A percentile compares a stretch with the other conserved stretches of the same genome.
Evolutionary conservation across 2,888 invertebrate species (phyloP).

Genomic region (Lacanobia oleracea): DNA sequence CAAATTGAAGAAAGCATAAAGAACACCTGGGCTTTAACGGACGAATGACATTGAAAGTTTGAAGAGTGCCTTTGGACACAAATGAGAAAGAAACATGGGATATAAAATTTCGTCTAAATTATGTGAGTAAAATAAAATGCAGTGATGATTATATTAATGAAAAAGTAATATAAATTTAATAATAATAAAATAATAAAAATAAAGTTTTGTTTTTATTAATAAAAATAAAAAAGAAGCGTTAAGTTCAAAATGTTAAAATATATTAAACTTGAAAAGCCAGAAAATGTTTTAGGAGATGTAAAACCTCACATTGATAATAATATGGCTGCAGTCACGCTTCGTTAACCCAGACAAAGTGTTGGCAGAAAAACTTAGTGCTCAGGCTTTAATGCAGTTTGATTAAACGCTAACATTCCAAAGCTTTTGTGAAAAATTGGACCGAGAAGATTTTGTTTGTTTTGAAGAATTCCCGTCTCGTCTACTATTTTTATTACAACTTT

Average conservation of each 20-base stretch:
- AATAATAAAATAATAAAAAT: too few species aligned
- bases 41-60: constrained; percentile 13
- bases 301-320: constrained; percentile 14
- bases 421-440: constrained; percentile 51
- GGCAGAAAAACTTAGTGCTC: constrained; percentile 59
- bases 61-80: background rate
- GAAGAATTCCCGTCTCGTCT: constrained; percentile 19
- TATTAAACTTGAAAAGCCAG: background rate
- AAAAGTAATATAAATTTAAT: too few species aligned
- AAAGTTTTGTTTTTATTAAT: too few species aligned
- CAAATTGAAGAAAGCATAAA: constrained; percentile 26
- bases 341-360: constrained; percentile 70
- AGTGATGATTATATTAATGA: too few species aligned
- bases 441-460: constrained; percentile 48
- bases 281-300: constrained; percentile 5
- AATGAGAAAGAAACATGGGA: background rate
- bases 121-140: background rate
- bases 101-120: background rate
- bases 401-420: constrained; percentile 58
- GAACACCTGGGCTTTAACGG: constrained; percentile 20
- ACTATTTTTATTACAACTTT: constrained; percentile 29
- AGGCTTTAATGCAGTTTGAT: constrained; percentile 60
- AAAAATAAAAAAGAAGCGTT: background rate
- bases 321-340: constrained; percentile 61
- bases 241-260: background rate